phyloP scores from a whole-genome alignment of 2,888 invertebrate genomes.

The Ichneumoninae sp. region DNA sequence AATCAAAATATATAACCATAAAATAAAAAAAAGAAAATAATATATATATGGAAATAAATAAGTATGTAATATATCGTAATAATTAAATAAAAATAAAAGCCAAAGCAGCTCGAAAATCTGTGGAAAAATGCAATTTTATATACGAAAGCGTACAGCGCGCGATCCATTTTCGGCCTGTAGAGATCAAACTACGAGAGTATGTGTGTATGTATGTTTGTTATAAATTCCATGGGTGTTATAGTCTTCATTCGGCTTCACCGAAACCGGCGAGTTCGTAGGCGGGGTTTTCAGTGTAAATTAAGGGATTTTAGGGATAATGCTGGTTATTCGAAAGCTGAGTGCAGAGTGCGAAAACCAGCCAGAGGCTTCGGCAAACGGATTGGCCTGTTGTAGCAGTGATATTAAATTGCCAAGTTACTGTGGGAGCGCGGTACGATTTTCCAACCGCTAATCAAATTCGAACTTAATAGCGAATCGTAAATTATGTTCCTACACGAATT shows the following conservation, averaged over 20 bases:
- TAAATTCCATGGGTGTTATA: conserved; percentile 73
- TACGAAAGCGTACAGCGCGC: neutral
- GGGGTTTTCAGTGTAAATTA: conserved; percentile 73
- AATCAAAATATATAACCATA: neutral
- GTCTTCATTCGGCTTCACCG: conserved; percentile 55
- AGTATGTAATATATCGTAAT: no score
- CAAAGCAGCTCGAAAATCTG: neutral
- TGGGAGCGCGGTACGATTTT: neutral
- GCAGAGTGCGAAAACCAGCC: conserved; percentile 17
- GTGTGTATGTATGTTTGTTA: neutral
- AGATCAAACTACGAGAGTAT: neutral
- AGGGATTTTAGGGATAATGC: conserved; percentile 65
- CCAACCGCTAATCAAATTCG: neutral
- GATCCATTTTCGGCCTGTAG: conserved; percentile 1
- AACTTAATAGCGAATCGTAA: neutral
- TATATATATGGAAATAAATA: no score
- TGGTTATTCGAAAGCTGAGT: neutral
- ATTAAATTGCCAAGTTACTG: neutral
- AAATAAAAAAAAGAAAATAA: no score
- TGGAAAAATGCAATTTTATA: conserved; percentile 3
- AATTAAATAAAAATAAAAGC: neutral
- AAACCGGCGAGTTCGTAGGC: conserved; percentile 11
- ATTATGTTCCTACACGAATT: no score
- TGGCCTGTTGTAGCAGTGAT: neutral
- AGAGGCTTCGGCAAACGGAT: conserved; percentile 24